Evolutionary conservation across 2,888 invertebrate species (phyloP).

Genomic region (Alsophila aescularia): DNA sequence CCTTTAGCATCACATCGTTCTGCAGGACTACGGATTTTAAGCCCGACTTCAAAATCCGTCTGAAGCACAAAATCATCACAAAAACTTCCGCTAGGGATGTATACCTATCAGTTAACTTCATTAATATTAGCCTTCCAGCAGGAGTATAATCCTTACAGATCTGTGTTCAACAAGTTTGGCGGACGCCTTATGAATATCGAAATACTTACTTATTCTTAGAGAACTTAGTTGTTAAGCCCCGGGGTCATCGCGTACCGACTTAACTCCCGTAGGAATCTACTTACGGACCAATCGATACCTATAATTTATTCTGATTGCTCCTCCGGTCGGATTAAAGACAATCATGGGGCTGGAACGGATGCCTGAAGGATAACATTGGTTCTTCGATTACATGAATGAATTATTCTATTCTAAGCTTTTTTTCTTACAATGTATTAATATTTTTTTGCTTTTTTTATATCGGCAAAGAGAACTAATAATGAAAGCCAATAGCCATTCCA

Average conservation of each 20-base stretch:
- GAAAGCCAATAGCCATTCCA: too few relatives aligned
- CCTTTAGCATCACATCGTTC: background rate
- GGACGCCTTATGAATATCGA: constrained; percentile 60
- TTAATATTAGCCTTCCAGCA: constrained; percentile 16
- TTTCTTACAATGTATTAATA: too few relatives aligned
- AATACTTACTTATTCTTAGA: constrained; percentile 67
- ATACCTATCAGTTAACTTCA: constrained; percentile 19
- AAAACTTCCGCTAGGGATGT: constrained; percentile 1
- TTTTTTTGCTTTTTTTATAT: too few relatives aligned
- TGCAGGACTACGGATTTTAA: background rate
- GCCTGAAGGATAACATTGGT: constrained; percentile 8
- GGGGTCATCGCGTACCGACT: constrained; percentile 57
- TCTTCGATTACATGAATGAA: background rate
- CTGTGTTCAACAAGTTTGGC: constrained; percentile 59
- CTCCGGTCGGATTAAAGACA: constrained; percentile 42
- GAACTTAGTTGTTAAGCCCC: constrained; percentile 49
- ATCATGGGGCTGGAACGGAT: constrained; percentile 29
- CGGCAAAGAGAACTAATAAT: too few relatives aligned
- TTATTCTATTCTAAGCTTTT: background rate
- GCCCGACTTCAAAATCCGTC: background rate
- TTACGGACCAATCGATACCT: constrained; percentile 61
- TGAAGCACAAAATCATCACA: background rate
- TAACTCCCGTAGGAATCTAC: constrained; percentile 60
- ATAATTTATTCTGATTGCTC: constrained; percentile 45
- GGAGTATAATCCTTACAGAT: constrained; percentile 68